phyloP scores from a whole-genome alignment of 2,888 invertebrate genomes.

The Crossocerus cetratus region DNA sequence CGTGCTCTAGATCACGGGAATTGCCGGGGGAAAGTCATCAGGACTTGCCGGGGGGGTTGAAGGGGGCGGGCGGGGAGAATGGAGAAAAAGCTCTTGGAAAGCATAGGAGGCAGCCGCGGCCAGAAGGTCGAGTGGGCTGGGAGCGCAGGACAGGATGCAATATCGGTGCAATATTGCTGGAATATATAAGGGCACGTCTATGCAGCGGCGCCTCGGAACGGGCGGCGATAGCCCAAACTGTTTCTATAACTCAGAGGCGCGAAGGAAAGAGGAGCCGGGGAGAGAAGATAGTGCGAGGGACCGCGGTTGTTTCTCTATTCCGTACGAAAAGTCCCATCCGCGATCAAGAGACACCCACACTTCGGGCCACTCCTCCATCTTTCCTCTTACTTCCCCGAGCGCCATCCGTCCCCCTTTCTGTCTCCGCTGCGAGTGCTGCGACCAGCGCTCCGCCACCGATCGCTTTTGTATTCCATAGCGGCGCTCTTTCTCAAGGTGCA shows the following conservation, averaged over 20 bases:
- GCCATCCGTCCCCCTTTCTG: not conserved
- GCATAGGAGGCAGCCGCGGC: constrained; percentile 16
- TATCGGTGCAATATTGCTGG: constrained; percentile 68
- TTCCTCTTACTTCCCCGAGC: constrained; percentile 10
- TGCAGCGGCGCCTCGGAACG: constrained; percentile 61
- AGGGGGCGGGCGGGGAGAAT: constrained; percentile 3
- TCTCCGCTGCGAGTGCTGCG: not conserved
- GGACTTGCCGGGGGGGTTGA: not conserved
- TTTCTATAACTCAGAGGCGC: constrained; percentile 67
- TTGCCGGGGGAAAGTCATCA: constrained; percentile 10
- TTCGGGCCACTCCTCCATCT: constrained; percentile 9
- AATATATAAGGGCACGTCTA: constrained; percentile 62
- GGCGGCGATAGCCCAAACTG: constrained; percentile 68
- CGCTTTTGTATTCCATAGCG: not conserved
- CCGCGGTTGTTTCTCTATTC: constrained; percentile 45
- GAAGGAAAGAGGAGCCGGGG: constrained; percentile 39
- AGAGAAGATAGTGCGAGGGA: constrained; percentile 14
- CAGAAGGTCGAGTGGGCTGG: constrained; percentile 24
- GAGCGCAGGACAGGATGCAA: constrained; percentile 60
- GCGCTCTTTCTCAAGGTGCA: constrained; percentile 2
- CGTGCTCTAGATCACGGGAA: not conserved
- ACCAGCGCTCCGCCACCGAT: not conserved
- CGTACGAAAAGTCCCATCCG: constrained; percentile 53
- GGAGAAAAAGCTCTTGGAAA: constrained; percentile 4
- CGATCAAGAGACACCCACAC: constrained; percentile 23